Evolutionary conservation across 2,113 vertebrate genomes (phyloP), one percentile per base, ranked within the genome.

Genomic region (Lontra canadensis): DNA sequence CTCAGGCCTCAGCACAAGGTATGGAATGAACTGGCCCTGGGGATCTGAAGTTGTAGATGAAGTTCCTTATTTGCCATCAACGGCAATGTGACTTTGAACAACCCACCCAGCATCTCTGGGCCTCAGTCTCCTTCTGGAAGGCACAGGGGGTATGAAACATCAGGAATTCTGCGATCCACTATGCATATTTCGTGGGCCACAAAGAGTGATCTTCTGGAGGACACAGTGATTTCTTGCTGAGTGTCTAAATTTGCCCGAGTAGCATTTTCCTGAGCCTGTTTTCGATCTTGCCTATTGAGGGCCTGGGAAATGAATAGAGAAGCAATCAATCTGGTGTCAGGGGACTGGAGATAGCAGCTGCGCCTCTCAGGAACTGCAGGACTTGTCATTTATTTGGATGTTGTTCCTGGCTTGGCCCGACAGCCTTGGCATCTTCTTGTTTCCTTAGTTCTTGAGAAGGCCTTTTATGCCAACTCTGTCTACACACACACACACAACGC

Each of bases 291-390:
- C 55, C 65, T 6, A 5, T 59, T 61, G 85, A 96, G 47, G 31
- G 83, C 31, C 7, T 63, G 87, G 86, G 80, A 94, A 97, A 94
- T 96, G 59, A 92, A 71, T 26, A 21, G 91, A 83, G 36, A 92
- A 21, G 9, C 61, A 7, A 47, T 87, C 79, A 44, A 10, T 55
- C 67, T 59, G 29, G 44, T 4, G 14, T 87, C 67, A 34, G 31
- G 36, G 39, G 26, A 42, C 65, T 61, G 17, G 42, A 88, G 29
- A 85, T 29, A 92, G 87, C 52, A 34, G 47, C 76, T 49, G 17
- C 0, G 13, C 36, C 42, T 80, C 84, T 92, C 23, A 34, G 63
- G 79, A 67, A 21, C 9, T 31, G 14, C 52, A 80, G 71, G 36
- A 71, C 63, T 88, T 95, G 71, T 84, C 76, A 20, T 63, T 96